Conservation (phyloP, 2,888 invertebrate species). For the Atethmia centrago region DNA sequence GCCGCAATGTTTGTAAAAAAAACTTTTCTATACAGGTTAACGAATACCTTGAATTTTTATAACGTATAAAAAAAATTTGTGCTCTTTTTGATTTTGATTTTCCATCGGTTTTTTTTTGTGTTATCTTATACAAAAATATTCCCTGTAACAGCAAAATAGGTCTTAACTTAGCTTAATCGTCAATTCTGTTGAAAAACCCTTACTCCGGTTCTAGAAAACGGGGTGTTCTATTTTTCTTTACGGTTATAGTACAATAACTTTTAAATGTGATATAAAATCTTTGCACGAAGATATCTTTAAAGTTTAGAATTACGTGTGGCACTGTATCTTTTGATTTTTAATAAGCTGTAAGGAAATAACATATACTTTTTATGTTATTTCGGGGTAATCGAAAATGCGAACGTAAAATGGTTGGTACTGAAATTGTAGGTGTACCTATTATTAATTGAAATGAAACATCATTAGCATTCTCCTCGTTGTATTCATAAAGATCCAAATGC, state of each 20-base stretch:
- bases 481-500: background rate
- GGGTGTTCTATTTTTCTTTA: slow-evolving; percentile 24
- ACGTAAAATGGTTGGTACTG: background rate
- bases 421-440: background rate
- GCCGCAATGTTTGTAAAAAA: too few species aligned
- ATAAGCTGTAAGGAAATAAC: background rate
- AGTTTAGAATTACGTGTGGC: background rate
- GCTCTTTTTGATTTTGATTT: too few species aligned
- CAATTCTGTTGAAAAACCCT: slow-evolving; percentile 29
- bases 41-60: too few species aligned
- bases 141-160: background rate
- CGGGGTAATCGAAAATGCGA: background rate
- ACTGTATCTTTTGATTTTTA: background rate
- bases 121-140: slow-evolving; percentile 6
- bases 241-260: slow-evolving; percentile 26
- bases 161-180: slow-evolving; percentile 28
- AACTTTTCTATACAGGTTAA: too few species aligned
- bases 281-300: background rate
- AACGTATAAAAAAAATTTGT: too few species aligned
- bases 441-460: background rate
- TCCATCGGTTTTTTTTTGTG: too few species aligned
- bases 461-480: background rate
- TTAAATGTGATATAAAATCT: background rate
- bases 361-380: background rate
- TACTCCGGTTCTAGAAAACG: background rate